These are phyloP conservation scores for Exaiptasia diaphana DNA, from an alignment of 64 coral and sea anemone genomes.

Conservation along the genomic window DNA sequence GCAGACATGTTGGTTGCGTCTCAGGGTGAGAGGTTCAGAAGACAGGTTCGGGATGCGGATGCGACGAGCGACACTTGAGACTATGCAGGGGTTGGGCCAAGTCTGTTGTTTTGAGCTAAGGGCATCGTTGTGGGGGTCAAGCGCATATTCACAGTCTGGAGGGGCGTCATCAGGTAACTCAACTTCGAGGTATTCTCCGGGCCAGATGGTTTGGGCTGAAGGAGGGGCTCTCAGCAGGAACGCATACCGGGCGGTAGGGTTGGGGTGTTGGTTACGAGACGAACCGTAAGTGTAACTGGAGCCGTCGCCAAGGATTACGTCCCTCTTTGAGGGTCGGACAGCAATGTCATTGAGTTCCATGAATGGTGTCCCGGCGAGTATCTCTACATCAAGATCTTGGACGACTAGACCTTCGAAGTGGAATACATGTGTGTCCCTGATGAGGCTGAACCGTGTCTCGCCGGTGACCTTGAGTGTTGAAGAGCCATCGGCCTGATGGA, in stretches of 20 bases:
- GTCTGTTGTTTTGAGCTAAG: background rate
- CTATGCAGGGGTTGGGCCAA: background rate
- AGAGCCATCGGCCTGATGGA: conserved; percentile 8
- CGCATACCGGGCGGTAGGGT: background rate
- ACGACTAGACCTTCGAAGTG: background rate
- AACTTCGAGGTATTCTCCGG: conserved; percentile 23
- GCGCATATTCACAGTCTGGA: background rate
- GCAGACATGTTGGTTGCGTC: conserved; percentile 9
- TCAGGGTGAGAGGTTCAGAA: background rate
- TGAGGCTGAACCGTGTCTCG: conserved; percentile 3
- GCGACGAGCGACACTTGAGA: background rate
- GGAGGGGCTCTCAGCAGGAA: background rate
- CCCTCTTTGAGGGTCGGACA: background rate
- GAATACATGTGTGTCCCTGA: background rate
- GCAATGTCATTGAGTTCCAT: conserved; percentile 24
- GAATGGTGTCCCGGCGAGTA: conserved; percentile 4
- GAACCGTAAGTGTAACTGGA: background rate
- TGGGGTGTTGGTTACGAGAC: background rate
- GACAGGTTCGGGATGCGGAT: conserved; percentile 28
- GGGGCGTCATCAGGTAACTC: background rate
- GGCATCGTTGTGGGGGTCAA: conserved; percentile 1
- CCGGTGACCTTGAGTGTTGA: background rate
- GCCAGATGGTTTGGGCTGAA: background rate
- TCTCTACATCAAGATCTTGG: conserved; percentile 20
- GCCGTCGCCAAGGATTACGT: conserved; percentile 5